Evolutionary conservation across 2,888 invertebrate species (phyloP).

Genomic region (Acleris cristana): DNA sequence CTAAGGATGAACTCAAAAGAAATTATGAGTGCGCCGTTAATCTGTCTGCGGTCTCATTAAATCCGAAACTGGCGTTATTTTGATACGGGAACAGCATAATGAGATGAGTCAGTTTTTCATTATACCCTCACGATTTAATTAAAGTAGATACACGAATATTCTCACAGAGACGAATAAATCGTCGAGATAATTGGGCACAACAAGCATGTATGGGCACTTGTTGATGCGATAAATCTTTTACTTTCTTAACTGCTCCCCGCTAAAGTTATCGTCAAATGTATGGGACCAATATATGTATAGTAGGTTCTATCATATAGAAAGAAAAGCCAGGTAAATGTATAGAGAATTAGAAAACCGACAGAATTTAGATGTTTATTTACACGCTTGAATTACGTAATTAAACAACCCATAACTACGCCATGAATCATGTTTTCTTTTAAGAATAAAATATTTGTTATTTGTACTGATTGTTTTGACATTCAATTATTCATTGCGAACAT

Average conservation of each 20-base stretch:
- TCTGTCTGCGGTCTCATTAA: constrained; percentile 2
- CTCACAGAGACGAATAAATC: constrained; percentile 11
- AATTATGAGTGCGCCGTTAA: constrained; percentile 1
- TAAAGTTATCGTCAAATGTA: constrained; percentile 26
- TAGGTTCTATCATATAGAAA: constrained; percentile 16
- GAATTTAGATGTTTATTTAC: neutral
- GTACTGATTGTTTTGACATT: neutral
- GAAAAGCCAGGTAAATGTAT: neutral
- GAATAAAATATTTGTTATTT: neutral
- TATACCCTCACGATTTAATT: neutral
- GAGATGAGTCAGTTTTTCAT: constrained; percentile 3
- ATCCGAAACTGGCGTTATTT: neutral
- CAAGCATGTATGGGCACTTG: constrained; percentile 14
- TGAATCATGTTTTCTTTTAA: neutral
- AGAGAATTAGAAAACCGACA: neutral
- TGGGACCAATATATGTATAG: constrained; percentile 15
- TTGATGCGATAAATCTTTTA: constrained; percentile 28
- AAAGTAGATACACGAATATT: neutral
- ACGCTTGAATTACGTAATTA: neutral
- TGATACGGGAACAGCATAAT: neutral
- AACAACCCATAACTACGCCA: too few species aligned
- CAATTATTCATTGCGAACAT: neutral
- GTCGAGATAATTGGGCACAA: neutral
- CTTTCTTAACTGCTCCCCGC: constrained; percentile 29
- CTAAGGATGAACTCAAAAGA: neutral